Base-by-base conservation (phyloP, 2,797 vertebrate genomes). In the Coreius guichenoti region DNA sequence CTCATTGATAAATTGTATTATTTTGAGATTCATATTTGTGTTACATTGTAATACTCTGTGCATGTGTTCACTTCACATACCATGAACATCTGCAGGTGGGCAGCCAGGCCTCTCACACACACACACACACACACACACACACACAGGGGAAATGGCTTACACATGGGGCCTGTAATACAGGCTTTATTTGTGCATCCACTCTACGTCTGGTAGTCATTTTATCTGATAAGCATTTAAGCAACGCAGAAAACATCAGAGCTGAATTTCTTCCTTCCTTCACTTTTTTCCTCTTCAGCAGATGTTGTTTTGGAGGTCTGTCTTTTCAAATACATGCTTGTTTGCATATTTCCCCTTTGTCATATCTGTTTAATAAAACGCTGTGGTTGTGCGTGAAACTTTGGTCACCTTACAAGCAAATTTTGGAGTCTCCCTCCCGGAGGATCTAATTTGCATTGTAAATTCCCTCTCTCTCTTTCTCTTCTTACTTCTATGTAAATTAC, bases 191-290 rank as follows among this genome's bases (percentile, higher is more conserved):
- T 89, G 88, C 86, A 91, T 90, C 89, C 84, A 72, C 87, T 89
- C 88, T 86, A 90, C 54, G 91, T 91, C 93, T 93, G 93, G 91
- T 91, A 94, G 89, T 92, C 92, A 93, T 95, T 94, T 91, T 89
- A 90, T 93, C 91, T 92, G 91, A 94, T 93, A 88, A 92, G 90
- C 78, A 88, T 92, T 91, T 79, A 83, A 81, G 87, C 83, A 89
- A 74, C 19, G 69, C 49, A 69, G 78, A 83, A 84, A 80, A 76
- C 85, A 82, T 77, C 49, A 81, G 77, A 79, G 77, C 81, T 82
- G 89, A 88, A 89, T 90, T 88, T 87, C 81, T 79, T 82, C 75
- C 88, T 80, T 51, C 81, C 84, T 75, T 87, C 87, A 84, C 76
- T 78, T 67, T 65, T 54, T 83, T 56, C 77, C 63, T 81, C 11